Evolutionary conservation across 2,113 vertebrate species (phyloP).

Genomic region (Amia ocellicauda): DNA sequence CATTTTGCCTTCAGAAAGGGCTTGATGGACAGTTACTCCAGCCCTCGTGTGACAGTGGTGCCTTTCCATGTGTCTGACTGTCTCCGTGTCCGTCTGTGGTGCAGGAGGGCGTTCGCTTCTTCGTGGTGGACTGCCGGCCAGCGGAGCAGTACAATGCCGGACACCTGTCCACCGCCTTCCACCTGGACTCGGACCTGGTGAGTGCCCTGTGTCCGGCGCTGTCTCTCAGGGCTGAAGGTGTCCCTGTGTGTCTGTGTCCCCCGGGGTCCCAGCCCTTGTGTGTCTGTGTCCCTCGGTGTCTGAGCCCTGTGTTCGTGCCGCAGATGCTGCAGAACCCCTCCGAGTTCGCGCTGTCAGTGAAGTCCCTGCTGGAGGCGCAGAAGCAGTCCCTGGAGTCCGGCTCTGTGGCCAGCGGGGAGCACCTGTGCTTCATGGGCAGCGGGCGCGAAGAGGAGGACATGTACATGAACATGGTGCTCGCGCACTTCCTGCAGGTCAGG

Average conservation of each 20-base stretch:
- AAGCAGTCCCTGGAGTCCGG: slow-evolving; percentile 94
- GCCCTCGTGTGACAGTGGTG: too few species aligned
- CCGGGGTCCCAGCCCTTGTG: neutral
- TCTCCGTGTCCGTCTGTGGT: neutral
- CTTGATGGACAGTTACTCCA: too few species aligned
- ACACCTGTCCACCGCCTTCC: slow-evolving; percentile 95
- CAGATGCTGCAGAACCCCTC: slow-evolving; percentile 98
- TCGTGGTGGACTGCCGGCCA: slow-evolving; percentile 96
- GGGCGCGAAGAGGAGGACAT: slow-evolving; percentile 98
- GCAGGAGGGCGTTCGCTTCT: slow-evolving; percentile 94
- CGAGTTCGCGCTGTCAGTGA: slow-evolving; percentile 94
- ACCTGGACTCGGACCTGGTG: slow-evolving; percentile 97
- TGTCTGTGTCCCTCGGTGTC: neutral
- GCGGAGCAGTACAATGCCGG: slow-evolving; percentile 98
- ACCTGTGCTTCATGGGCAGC: slow-evolving; percentile 98
- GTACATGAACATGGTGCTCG: slow-evolving; percentile 99
- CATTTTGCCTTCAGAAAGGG: too few species aligned
- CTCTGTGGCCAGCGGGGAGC: slow-evolving; percentile 91
- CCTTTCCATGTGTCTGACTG: neutral
- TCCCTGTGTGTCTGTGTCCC: neutral
- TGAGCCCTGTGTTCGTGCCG: slow-evolving; percentile 14
- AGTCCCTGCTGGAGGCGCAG: slow-evolving; percentile 94
- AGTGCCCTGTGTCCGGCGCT: slow-evolving; percentile 16
- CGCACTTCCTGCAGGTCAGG: slow-evolving; percentile 93
- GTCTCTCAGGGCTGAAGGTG: neutral